Conservation (phyloP, 2,797 vertebrate species). For the Masticophis lateralis region DNA sequence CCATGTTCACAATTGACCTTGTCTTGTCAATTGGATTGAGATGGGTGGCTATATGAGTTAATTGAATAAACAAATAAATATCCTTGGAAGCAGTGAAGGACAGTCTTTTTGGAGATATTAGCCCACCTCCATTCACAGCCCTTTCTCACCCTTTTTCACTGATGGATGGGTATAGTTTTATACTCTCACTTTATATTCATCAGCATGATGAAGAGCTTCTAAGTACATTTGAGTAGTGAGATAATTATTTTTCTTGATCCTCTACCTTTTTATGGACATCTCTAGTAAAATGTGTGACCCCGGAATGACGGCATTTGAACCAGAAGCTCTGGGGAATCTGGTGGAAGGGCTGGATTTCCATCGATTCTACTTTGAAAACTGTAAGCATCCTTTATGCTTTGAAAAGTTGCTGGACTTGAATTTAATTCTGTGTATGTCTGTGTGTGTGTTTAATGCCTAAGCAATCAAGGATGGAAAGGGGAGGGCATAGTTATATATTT, state of each 20-base stretch:
- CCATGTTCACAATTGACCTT: background rate
- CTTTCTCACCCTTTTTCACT: background rate
- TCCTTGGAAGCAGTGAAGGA: background rate
- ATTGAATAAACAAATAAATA: background rate
- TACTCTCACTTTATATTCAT: background rate
- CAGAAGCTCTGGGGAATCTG: conserved; percentile 93
- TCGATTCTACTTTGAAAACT: conserved; percentile 98
- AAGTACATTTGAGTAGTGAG: background rate
- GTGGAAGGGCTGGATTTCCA: conserved; percentile 98
- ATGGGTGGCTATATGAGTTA: background rate
- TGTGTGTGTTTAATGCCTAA: background rate
- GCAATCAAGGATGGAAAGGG: background rate
- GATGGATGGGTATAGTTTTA: background rate
- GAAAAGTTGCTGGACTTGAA: conserved; percentile 32
- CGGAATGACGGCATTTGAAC: conserved; percentile 94
- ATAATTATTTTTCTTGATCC: conserved; percentile 22
- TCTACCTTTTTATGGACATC: conserved; percentile 11
- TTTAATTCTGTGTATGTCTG: background rate
- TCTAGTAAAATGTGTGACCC: conserved; percentile 97
- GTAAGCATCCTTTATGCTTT: conserved; percentile 76
- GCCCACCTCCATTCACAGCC: background rate
- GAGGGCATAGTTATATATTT: background rate
- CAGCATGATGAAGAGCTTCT: background rate
- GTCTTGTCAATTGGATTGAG: background rate
- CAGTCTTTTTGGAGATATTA: background rate